These are phyloP conservation scores for Idaea straminata DNA, from an alignment of 2,888 invertebrate species.

Conservation along the genomic window DNA sequence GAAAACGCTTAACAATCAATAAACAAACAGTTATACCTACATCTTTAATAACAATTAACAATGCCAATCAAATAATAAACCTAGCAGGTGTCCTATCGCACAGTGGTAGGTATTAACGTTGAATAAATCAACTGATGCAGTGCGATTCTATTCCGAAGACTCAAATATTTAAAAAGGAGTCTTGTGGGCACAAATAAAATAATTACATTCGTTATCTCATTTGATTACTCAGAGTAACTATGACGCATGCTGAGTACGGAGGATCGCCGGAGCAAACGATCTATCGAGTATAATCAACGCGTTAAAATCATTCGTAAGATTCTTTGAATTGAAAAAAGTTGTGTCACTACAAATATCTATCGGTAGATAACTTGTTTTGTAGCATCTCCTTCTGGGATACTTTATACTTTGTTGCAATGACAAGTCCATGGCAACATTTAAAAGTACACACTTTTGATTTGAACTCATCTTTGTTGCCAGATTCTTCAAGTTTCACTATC, in stretches of 20 bases:
- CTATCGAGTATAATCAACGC: conserved; percentile 1
- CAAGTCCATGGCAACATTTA: background rate
- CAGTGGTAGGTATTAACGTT: conserved; percentile 5
- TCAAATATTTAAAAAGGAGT: conserved; percentile 37
- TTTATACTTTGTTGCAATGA: background rate
- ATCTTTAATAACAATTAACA: conserved; percentile 14
- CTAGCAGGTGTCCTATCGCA: conserved; percentile 19
- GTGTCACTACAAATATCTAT: background rate
- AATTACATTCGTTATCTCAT: conserved; percentile 72
- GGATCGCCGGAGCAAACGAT: background rate
- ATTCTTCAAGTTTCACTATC: background rate
- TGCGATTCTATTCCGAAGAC: conserved; percentile 9
- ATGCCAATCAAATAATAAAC: conserved; percentile 23
- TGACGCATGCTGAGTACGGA: conserved; percentile 39
- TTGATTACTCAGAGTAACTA: conserved; percentile 69
- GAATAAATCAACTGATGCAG: background rate
- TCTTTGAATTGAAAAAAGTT: conserved; percentile 4
- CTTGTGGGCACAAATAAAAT: conserved; percentile 55
- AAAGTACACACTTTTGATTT: background rate
- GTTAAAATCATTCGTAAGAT: conserved; percentile 5
- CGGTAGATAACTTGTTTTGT: background rate
- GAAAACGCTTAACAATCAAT: background rate
- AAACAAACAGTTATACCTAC: background rate
- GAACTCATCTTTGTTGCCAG: background rate
- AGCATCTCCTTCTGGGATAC: background rate